Conservation (phyloP, 1,140 invertebrate genomes). For the Scaptomyza pallida region DNA sequence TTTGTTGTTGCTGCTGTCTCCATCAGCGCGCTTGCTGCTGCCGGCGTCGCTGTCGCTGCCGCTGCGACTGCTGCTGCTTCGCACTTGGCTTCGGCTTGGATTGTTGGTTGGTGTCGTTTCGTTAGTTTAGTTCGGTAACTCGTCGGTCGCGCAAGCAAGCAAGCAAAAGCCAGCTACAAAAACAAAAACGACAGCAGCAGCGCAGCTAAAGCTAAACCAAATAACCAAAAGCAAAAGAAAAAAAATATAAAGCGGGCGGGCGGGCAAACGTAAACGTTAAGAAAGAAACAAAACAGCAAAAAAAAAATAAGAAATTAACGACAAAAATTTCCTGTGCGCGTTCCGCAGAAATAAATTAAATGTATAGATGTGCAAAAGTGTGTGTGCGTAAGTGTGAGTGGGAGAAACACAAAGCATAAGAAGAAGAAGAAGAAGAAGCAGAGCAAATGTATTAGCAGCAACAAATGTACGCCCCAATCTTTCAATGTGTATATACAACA, state of each 20-base stretch:
- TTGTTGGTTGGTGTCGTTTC: constrained; percentile 69
- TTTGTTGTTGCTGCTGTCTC: constrained; percentile 43
- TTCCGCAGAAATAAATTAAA: constrained; percentile 46
- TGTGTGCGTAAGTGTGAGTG: constrained; percentile 8
- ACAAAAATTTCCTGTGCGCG: constrained; percentile 44
- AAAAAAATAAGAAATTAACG: too few species aligned
- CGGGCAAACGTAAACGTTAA: constrained; percentile 46
- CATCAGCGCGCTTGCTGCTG: constrained; percentile 43
- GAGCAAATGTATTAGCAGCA: constrained; percentile 26
- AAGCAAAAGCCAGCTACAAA: constrained; percentile 16
- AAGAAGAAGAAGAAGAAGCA: constrained; percentile 10
- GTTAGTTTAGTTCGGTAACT: constrained; percentile 83
- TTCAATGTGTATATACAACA: constrained; percentile 3
- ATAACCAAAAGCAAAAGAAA: constrained; percentile 27
- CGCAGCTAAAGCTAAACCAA: constrained; percentile 33
- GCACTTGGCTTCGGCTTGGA: constrained; percentile 67
- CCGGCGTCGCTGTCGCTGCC: constrained; percentile 38
- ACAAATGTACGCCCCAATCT: constrained; percentile 26
- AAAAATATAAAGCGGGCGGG: constrained; percentile 31
- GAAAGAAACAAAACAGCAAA: constrained; percentile 32
- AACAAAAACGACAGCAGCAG: constrained; percentile 23
- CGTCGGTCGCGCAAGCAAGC: constrained; percentile 75
- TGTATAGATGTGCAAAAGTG: constrained; percentile 22
- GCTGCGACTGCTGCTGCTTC: constrained; percentile 21
- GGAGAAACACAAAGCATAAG: constrained; percentile 9